Conservation (phyloP, 2,113 vertebrate genomes). For the Grantiella picta region DNA sequence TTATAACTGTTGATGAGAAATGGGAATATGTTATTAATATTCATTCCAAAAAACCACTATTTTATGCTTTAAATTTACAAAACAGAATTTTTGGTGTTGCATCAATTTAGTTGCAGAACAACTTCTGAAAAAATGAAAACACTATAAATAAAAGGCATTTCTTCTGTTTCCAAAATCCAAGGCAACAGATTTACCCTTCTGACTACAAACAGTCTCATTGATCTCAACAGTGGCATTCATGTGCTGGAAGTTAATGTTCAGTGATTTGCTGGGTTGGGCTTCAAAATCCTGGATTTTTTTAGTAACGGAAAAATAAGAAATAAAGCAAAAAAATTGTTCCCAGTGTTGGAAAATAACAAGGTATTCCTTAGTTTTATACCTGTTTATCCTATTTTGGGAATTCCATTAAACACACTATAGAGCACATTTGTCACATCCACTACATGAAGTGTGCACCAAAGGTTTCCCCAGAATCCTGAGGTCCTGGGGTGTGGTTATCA, state of each 20-base stretch:
- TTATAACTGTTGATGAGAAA: background rate
- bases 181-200: background rate
- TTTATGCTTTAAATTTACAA: background rate
- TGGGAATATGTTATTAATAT: background rate
- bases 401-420: accelerated
- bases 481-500: background rate
- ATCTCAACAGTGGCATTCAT: background rate
- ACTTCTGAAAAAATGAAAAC: background rate
- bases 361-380: background rate
- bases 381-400: background rate
- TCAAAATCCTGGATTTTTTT: background rate
- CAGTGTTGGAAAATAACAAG: background rate
- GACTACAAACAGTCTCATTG: background rate
- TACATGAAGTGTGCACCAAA: background rate
- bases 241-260: background rate
- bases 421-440: background rate
- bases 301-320: background rate
- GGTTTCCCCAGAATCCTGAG: background rate
- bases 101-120: background rate
- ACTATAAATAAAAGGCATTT: background rate
- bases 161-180: background rate
- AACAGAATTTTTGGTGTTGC: background rate
- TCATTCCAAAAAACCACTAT: background rate
- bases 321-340: accelerated
- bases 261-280: background rate